Evolutionary conservation across 2,888 invertebrate species (phyloP), one percentile per base, ranked within the genome.

Genomic region (Parthenolecanium corni): DNA sequence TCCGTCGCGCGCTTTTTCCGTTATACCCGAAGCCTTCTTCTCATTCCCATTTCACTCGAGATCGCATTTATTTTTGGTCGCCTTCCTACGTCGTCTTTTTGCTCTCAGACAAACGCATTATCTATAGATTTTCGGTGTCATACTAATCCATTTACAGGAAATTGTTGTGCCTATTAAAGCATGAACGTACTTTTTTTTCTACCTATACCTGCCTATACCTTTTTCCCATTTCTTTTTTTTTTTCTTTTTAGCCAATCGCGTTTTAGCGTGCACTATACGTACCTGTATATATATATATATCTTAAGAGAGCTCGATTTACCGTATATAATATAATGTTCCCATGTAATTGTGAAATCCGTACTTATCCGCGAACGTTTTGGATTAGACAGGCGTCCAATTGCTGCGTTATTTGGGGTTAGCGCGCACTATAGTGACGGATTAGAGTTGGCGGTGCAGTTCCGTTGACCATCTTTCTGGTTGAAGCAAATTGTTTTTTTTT

Each of bases 111-210:
- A 31, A 31, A 31, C 31, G 31, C 31, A 31, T 31, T 31, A 31
- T 31, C 31, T 31, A 31, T 31, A 31, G 31, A 31, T 31, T 31
- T 31, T 31, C 31, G 31, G 40, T 53, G 53, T 53, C 53, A 40
- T 53, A 53, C 53, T 53, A 53, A 53, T 53, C 53, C 53, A 53
- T 53, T 53, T 53, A 53, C 53, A 38, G 53, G 53, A 53, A 53
- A 53, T 53, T 53, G 53, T 40, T 53, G 40, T 38, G 53, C 53
- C 40, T 23, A 40, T 53, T 53, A 53, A 53, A 53, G 38, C 53
- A 36, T 53, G 53, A 53, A 38, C 36, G 53, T 53, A 40, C 40
- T 53, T 40, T 52, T 36, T 3, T 21, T 9, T 47, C 5, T 21
- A 47, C 21, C 16, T 46, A 18, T 47, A 21, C 14, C 44, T 11